Evolutionary conservation across 2,888 invertebrate species (phyloP), one percentile per base, ranked within the genome.

Genomic region (Ectemnius continuus): DNA sequence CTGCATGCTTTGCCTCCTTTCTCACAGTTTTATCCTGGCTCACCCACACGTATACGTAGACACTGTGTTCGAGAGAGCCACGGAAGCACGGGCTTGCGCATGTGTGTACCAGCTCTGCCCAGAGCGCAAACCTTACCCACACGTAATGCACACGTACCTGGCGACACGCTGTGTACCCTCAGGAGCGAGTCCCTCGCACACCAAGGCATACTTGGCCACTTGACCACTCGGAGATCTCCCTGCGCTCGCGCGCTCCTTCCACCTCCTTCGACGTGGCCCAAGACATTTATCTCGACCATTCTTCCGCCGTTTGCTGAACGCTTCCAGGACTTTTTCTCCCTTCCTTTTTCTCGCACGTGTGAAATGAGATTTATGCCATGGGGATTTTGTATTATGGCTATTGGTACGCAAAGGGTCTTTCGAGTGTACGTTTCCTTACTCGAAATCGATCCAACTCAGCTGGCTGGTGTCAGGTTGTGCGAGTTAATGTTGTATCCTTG

Each of bases 121-220:
- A 78, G 69, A 67, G 81, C 64, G 16, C 69, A 69, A 70, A 81
- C 79, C 76, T 23, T 76, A 78, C 77, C 69, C 75, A 79, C 74
- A 75, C 47, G n/a, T 47, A 47, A 23, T 47, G 5, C 73, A 61
- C 75, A 48, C 58, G 23, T 62, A 62, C 48, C 72, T 62, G 57
- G 64, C 70, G 69, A 52, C 73, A 64, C 67, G 14, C 14, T 52
- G 52, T 52, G 79, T 74, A 75, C 62, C 64, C 72, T 72, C 84
- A 85, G 85, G 82, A 79, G 72, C 85, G n/a, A n/a, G 85, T 79
- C 56, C 67, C 75, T 70, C 75, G 60, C 58, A 52, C 73, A 6
- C 71, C 72, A 48, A 46, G 67, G 26, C 52, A 14, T 6, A 14
- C 52, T 52, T 16, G 52, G 16, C 52, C 52, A 16, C 52, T 52